Evolutionary conservation across 2,888 invertebrate species (phyloP).

Genomic region (Cecidostiba fungosa): DNA sequence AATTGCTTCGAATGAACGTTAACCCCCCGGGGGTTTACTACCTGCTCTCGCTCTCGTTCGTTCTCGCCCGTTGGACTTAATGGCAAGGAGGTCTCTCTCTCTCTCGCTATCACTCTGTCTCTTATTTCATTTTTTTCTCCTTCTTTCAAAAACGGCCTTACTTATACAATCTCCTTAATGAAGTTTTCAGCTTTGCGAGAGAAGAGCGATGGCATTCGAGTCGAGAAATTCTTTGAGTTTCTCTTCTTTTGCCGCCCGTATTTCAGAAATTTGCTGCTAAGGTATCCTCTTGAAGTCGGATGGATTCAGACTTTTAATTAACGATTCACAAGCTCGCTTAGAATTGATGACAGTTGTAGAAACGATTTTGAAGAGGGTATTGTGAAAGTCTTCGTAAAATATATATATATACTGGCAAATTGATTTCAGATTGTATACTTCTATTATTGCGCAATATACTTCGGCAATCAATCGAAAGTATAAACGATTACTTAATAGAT

Average conservation of each 20-base stretch:
- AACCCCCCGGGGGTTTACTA: constrained; percentile 45
- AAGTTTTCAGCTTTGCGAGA: constrained; percentile 18
- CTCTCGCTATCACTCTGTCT: constrained; percentile 12
- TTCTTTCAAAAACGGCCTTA: background rate
- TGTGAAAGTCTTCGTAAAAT: background rate
- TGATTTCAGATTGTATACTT: too few species aligned
- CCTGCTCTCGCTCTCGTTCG: constrained; percentile 38
- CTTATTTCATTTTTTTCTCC: background rate
- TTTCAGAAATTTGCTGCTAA: background rate
- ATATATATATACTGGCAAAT: too few species aligned
- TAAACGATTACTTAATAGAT: too few species aligned
- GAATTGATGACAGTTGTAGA: background rate
- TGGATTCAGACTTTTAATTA: background rate
- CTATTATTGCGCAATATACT: too few species aligned
- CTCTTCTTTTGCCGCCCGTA: background rate
- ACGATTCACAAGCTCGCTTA: background rate
- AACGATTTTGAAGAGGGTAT: background rate
- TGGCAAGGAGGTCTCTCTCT: constrained; percentile 15
- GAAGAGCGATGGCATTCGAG: background rate
- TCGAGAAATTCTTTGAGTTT: background rate
- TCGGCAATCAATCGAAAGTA: too few species aligned
- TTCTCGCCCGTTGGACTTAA: constrained; percentile 39
- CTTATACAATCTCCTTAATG: constrained; percentile 28
- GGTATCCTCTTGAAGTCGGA: background rate
- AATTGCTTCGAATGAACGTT: constrained; percentile 54